Evolutionary conservation across 2,797 vertebrate genomes (phyloP), one percentile per base, ranked within the genome.

Genomic region (Gymnothorax reevesii): DNA sequence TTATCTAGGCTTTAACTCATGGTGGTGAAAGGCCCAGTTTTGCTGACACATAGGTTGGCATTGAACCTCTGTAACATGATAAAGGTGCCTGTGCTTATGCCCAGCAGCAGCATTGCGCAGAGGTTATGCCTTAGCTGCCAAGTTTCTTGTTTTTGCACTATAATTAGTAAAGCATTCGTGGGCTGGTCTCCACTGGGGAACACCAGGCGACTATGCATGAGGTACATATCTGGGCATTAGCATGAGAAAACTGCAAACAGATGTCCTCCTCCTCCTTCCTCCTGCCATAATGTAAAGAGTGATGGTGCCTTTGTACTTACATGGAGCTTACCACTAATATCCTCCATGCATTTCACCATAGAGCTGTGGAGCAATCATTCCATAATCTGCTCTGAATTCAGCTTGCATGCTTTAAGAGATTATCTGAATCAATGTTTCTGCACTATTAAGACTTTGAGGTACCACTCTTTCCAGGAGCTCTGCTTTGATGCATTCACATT

Each of bases 321-420:
- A 52, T 80, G 52, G 52, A 52, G 77, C 22, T 55, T 55, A 80
- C 4, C 8, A 77, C 73, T 17, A 77, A 42, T 13, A 20, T 42
- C 42, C 73, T 42, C 42, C 73, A 77, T 52, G 49, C 77, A 80
- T 80, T 80, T 54, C 54, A 80, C 7, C 17, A 80, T 80, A 80
- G 12, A 55, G 77, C 42, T 42, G 6, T 2, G 4, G 64, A n/a
- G 77, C 49, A n/a, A n/a, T 80, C 52, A 55, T 22, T 22, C 22
- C 49, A 80, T 80, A 55, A 80, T 80, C 77, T 80, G 77, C 42
- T 20, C 66, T 25, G 13, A 79, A 20, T 79, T 79, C 75, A 79
- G 42, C 54, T 22, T 10, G 55, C n/a, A n/a, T 80, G 52, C 52
- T 55, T 13, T n/a, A n/a, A 22, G 52, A 80, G 49, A 80, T 54